Conservation (phyloP, 2,113 vertebrate species). For the Catagonus wagneri region DNA sequence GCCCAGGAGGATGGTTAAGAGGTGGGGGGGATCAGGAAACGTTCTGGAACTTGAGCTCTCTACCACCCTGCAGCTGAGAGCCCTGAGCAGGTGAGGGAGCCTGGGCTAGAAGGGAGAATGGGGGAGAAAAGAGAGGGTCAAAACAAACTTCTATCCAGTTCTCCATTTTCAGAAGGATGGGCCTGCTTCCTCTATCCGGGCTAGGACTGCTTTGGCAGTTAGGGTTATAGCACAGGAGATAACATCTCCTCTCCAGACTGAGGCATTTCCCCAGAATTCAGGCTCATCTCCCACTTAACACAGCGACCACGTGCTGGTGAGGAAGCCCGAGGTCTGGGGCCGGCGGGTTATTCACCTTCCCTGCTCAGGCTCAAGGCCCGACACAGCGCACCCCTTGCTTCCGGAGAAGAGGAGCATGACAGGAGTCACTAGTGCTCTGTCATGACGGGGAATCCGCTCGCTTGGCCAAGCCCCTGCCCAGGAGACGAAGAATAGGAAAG, state of each 20-base stretch:
- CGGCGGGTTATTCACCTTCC: slow-evolving; percentile 1
- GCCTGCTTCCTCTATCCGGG: slow-evolving; percentile 3
- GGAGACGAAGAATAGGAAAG: slow-evolving; percentile 45
- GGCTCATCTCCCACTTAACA: not conserved
- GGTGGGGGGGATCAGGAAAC: not conserved
- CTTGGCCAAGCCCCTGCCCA: slow-evolving; percentile 8
- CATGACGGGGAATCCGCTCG: not conserved
- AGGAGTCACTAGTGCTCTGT: slow-evolving; percentile 45
- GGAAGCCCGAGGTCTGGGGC: not conserved
- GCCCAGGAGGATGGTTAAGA: not conserved
- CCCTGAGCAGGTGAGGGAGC: not conserved
- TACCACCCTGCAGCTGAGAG: slow-evolving; percentile 14
- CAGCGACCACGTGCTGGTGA: not conserved
- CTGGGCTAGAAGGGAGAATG: slow-evolving; percentile 24
- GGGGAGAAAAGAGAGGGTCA: not conserved
- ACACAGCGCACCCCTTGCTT: not conserved
- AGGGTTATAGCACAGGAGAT: slow-evolving; percentile 34
- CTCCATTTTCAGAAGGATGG: slow-evolving; percentile 22
- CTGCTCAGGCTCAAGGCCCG: slow-evolving; percentile 29
- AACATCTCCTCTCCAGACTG: slow-evolving; percentile 26
- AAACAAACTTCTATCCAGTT: slow-evolving; percentile 39
- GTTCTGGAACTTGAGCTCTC: slow-evolving; percentile 31
- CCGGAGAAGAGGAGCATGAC: not conserved
- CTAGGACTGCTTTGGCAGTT: slow-evolving; percentile 46
- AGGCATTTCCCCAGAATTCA: slow-evolving; percentile 36